Base-by-base conservation (phyloP, 2,888 invertebrate species). In the Cartodere bifasciata region DNA sequence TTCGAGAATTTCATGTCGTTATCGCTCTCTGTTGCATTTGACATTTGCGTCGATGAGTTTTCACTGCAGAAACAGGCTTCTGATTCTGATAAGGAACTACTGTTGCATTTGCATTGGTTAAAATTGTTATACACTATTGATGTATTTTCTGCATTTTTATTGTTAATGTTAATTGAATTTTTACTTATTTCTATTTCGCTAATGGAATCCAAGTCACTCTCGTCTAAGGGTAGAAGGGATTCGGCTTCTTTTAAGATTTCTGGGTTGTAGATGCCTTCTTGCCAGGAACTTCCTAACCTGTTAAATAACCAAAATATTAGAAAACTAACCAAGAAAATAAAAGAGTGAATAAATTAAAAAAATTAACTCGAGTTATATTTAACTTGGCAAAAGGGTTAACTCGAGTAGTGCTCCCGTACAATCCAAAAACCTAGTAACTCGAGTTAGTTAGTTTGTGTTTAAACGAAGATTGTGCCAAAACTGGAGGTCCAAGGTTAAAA, bases 261-360 rank as follows among this genome's bases (percentile, higher is more conserved):
- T 20, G 62, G 49, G 17, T 57, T 53, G 55, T 63, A 67, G 31
- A 70, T 64, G 9, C 69, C 59, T 41, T 70, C 65, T 31, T 61
- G 60, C 60, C 67, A 72, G 23, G 52, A 56, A 16, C 60, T 62
- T 11, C 67, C 67, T 51, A 73, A 53, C 47, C 70, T 71, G 44
- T 12, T 47, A 50, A 31, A 37, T 32, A 41, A 29, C 30, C 15
- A 27, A 15, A 6, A 32, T 23, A 5, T 9, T 23, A 23, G 11
- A 5, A 5, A 23, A n/a, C n/a, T n/a, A n/a, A n/a, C n/a, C n/a
- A n/a, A n/a, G n/a, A n/a, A n/a, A n/a, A n/a, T n/a, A n/a, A n/a
- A n/a, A n/a, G n/a, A n/a, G n/a, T n/a, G n/a, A n/a, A n/a, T n/a
- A n/a, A n/a, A n/a, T 17, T 17, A 17, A 17, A 7, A 17, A 7